Evolutionary conservation across 2,888 invertebrate species (phyloP).

Genomic region (Stenchaetothrips biformis): DNA sequence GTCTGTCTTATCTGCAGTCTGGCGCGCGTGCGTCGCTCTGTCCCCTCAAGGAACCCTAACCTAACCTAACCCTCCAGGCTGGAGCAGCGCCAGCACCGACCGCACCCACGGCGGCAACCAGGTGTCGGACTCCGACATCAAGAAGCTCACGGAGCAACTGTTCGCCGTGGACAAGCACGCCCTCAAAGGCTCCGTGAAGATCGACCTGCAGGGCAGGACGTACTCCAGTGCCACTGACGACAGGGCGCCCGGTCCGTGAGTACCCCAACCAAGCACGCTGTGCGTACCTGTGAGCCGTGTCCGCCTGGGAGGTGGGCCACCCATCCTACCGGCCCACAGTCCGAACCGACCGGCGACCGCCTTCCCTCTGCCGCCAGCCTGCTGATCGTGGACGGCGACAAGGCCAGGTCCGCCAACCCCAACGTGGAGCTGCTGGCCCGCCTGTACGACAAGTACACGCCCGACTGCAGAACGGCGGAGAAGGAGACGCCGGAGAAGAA

Average conservation of each 20-base stretch:
- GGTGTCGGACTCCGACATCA: conserved; percentile 55
- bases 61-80: not conserved
- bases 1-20: not conserved
- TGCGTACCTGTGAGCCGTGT: not conserved
- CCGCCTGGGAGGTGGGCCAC: not conserved
- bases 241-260: conserved; percentile 71
- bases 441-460: conserved; percentile 80
- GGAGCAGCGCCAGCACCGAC: not conserved
- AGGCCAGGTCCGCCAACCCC: conserved; percentile 67
- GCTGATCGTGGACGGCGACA: conserved; percentile 57
- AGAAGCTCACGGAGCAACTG: conserved; percentile 65
- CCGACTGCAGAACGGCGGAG: conserved; percentile 65
- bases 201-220: conserved; percentile 71
- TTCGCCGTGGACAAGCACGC: conserved; percentile 68
- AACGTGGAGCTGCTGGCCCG: conserved; percentile 53
- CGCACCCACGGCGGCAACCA: not conserved
- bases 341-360: not conserved
- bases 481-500: conserved; percentile 59
- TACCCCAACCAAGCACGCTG: conserved; percentile 34
- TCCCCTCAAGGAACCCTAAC: not conserved
- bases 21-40: not conserved
- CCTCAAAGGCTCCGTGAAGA: conserved; percentile 60
- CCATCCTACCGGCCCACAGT: too few species aligned
- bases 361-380: conserved; percentile 51
- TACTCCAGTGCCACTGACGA: conserved; percentile 62